Evolutionary conservation across 2,888 invertebrate genomes (phyloP), one percentile per base, ranked within the genome.

Genomic region (Drosophila eohydei): DNA sequence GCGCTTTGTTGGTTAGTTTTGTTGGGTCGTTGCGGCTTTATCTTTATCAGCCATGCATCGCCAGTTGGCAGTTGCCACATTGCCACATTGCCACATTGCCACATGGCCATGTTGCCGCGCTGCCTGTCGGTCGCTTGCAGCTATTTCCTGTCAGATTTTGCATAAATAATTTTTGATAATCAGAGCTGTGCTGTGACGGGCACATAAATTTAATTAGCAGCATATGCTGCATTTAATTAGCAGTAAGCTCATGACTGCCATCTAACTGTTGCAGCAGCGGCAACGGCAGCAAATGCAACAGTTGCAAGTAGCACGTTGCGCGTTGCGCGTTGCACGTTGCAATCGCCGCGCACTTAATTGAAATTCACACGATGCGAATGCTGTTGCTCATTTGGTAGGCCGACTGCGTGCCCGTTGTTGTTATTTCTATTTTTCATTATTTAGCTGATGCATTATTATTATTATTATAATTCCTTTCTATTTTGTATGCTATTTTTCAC

Each of bases 321-420:
- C 32, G 70, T 62, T 55, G 60, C 69, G 21, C 32, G 34, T 26
- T 36, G 51, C 51, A 26, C 51, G 68, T 61, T 72, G 71, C 51
- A 50, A 43, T 67, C 74, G 60, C 44, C 46, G 60, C 64, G 38
- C 57, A 41, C 81, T 85, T 90, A 89, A 91, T 90, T 90, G 90
- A 91, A 91, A 91, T 91, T 91, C 91, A 90, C 90, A 90, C 89
- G 88, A 81, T 90, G 91, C 86, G 84, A 78, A 78, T 64, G 70
- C 55, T 71, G 81, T 60, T 44, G 51, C 89, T 88, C 87, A 83
- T 83, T 83, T 86, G 62, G 87, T 88, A 86, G 71, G 87, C 89
- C 74, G 59, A 79, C 82, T 87, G 84, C 82, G 85, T 86, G 74
- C 68, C 68, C 60, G 71, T 71, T 56, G 40, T 34, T 63, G 46